Evolutionary conservation across 2,797 vertebrate species (phyloP).

Genomic region (Hypotaenidia philippensis): DNA sequence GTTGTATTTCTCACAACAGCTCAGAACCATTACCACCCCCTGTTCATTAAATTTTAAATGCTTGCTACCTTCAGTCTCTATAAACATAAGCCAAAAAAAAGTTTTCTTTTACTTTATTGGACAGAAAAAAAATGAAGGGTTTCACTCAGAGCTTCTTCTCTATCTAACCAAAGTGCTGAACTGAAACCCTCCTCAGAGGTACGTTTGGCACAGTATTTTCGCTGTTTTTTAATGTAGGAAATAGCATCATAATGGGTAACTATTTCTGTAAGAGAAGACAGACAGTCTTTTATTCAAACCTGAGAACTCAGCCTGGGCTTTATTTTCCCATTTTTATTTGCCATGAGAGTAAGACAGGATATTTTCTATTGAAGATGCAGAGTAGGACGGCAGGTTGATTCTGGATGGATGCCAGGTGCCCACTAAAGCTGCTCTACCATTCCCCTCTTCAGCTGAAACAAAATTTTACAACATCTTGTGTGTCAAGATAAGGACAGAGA

Average conservation of each 20-base stretch:
- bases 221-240: background rate
- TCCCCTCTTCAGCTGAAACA: background rate
- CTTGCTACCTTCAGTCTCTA: background rate
- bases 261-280: background rate
- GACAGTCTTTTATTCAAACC: background rate
- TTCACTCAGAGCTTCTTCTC: background rate
- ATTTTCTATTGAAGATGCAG: background rate
- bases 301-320: background rate
- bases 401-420: background rate
- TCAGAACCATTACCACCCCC: background rate
- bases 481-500: background rate
- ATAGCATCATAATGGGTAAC: background rate
- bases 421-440: background rate
- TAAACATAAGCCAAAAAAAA: background rate
- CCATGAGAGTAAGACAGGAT: background rate
- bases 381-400: background rate
- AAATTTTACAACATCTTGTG: background rate
- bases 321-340: background rate
- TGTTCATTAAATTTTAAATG: background rate
- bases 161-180: background rate
- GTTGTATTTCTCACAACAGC: background rate
- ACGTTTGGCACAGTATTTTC: background rate
- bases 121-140: background rate
- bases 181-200: background rate
- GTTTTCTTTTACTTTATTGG: background rate